Evolutionary conservation across 2,888 invertebrate species (phyloP).

Genomic region (Sphaeridia pumilis): DNA sequence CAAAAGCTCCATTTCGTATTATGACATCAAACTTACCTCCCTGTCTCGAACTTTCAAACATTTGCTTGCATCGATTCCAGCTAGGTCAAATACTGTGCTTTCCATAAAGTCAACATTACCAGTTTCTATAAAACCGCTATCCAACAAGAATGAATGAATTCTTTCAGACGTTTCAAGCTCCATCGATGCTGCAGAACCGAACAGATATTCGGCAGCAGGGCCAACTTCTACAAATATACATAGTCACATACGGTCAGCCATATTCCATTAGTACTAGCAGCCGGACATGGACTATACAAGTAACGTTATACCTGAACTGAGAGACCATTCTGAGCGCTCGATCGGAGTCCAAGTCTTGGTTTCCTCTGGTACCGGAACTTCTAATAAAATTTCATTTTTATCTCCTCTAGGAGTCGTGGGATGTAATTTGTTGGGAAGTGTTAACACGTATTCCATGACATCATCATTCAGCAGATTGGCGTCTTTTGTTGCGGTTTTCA

Average conservation of each 20-base stretch:
- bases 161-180: conserved; percentile 30
- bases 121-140: conserved; percentile 50
- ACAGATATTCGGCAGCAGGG: conserved; percentile 24
- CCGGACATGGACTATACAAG: too few species aligned
- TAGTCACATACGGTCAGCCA: too few species aligned
- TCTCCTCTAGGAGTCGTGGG: conserved; percentile 47
- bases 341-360: conserved; percentile 20
- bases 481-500: conserved; percentile 51
- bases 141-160: conserved; percentile 38
- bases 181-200: conserved; percentile 20
- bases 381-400: conserved; percentile 37
- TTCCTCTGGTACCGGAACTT: conserved; percentile 33
- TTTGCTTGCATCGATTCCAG: conserved; percentile 45
- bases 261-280: too few species aligned
- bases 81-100: conserved; percentile 62
- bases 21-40: too few species aligned
- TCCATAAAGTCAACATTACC: conserved; percentile 67
- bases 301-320: too few species aligned
- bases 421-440: conserved; percentile 60
- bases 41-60: conserved; percentile 30
- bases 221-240: conserved; percentile 19
- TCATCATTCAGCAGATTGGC: conserved; percentile 63
- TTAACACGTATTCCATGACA: conserved; percentile 51
- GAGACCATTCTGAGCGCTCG: conserved; percentile 18
- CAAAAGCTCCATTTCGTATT: neutral